Base-by-base conservation (phyloP, 2,113 vertebrate species). In the Lepus europaeus region DNA sequence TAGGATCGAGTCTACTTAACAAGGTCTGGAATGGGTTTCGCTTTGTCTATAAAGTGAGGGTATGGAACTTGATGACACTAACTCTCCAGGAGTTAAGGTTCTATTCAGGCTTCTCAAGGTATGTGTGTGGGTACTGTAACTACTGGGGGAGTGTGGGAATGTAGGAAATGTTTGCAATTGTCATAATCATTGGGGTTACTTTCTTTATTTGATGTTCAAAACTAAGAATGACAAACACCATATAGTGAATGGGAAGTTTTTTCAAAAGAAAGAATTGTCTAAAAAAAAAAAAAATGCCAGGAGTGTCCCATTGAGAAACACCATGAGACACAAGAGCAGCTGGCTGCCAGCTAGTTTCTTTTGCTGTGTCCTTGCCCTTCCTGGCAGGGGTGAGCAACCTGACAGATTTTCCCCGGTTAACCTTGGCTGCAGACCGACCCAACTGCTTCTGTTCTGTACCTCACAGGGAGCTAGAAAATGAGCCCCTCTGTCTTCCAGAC, bases 251-350 rank as follows among this genome's bases (percentile, higher is more conserved):
- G 31, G 36, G 36, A 69, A 90, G 88, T 19, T 8, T 73, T 90
- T 79, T 10, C 61, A 25, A 82, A 76, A 64, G 82, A 87, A 79
- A 77, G 51, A 83, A 31, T 83, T 92, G 29, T 80, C n/a, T 31
- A 14, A 78, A 53, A 76, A 39, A 19, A 78, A 61, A 86, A 90
- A 29, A 77, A 39, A 64, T 20, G 22, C 12, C 39, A 22, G 3
- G 25, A 61, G 16, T 51, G n/a, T 79, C n/a, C 23, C 33, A 36
- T 31, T 53, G 27, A 82, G 70, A 89, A 88, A 56, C 12, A n/a
- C 25, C 29, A 9, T 22, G 74, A 87, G 39, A 88, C 29, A 12
- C 3, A 39, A 31, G 22, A 66, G 9, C 2, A 29, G 64, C 39
- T 17, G 64, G 20, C 22, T 2, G 16, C 22, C 3, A n/a, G 29